Base-by-base conservation (phyloP, 2,797 vertebrate genomes). In the Scomberomorus guttatus region DNA sequence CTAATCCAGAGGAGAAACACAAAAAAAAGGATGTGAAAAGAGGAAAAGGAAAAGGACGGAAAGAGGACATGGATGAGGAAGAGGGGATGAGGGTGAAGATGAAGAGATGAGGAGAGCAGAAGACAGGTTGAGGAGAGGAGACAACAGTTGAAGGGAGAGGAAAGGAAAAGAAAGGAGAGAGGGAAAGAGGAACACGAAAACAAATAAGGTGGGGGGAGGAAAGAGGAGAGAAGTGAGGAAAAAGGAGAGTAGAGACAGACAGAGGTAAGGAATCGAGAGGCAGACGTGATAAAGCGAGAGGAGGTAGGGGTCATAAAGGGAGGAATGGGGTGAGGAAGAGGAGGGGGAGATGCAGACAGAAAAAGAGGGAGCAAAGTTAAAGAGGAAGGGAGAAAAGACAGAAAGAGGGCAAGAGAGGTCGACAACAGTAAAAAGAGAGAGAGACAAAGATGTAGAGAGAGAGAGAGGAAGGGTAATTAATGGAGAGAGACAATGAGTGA, bases 401-500 rank as follows among this genome's bases (percentile, higher is more conserved):
- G 44, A 54, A 27, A 22, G 24, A 68, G 63, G 25, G 18, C 1
- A 17, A 82, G 39, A 60, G 66, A 73, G 61, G 29, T 71, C 20
- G 27, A 29, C 29, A 56, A 46, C 60, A 64, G 58, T 17, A 61
- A 66, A 61, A 39, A 51, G 29, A 57, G 55, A 71, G 62, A 65
- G 51, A 58, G 25, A 72, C 20, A 72, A 50, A 55, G 29, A 67
- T 58, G 58, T 65, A 24, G 27, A 60, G 74, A 58, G 70, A 69
- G 71, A 42, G 62, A 58, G 67, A 32, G 75, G 59, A 78, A 66
- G 79, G 67, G 75, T 77, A 68, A 73, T 74, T 75, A 80, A 86
- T 65, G 44, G 75, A 82, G 57, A 67, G 62, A 79, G 74, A 80
- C 68, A 81, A 77, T 58, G 65, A 79, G 61, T 63, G 77, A 80